Base-by-base conservation (phyloP, 2,113 vertebrate species). In the Solenodon paradoxus region DNA sequence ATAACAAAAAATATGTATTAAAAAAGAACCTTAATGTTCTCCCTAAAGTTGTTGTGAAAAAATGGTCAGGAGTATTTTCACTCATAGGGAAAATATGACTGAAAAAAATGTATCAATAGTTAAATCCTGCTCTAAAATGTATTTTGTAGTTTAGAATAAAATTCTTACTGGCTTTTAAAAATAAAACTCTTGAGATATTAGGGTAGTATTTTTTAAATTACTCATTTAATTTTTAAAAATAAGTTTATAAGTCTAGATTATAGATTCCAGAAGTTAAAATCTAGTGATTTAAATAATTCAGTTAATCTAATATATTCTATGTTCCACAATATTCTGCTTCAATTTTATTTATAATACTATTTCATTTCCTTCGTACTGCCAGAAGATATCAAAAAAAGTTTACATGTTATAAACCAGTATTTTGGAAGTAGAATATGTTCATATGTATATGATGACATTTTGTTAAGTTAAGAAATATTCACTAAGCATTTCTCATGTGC, bases 381-480 rank as follows among this genome's bases (percentile, higher is more conserved):
- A 89, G 45, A 86, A 78, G 49, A 83, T 9, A 93, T 24, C 74
- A 38, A 35, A 94, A 66, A 66, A 74, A 63, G 38, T 12, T 2
- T 84, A 45, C 38, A 2, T 26, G 63, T 69, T 88, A 88, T 20
- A 63, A 90, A 66, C 19, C 81, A n/a, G 2, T 64, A n/a, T 66
- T n/a, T 42, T 78, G 47, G 28, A 90, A 90, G 59, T 6, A 83
- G 16, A 72, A 51, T 79, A 5, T 61, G 7, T 55, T 93, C 9
- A 57, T 2, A 4, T 20, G 1, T 51, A 47, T 49, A 38, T 10
- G 19, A 79, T 69, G 61, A 79, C 9, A 79, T 74, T 78, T 94
- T 16, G 87, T 68, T 81, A 75, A 86, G 49, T 91, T 77, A 59
- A 92, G 24, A 94, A 96, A 88, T 75, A 74, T 19, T 87, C 32